Conservation (phyloP, 2,113 vertebrate species). For the Amblyopsis rosae region DNA sequence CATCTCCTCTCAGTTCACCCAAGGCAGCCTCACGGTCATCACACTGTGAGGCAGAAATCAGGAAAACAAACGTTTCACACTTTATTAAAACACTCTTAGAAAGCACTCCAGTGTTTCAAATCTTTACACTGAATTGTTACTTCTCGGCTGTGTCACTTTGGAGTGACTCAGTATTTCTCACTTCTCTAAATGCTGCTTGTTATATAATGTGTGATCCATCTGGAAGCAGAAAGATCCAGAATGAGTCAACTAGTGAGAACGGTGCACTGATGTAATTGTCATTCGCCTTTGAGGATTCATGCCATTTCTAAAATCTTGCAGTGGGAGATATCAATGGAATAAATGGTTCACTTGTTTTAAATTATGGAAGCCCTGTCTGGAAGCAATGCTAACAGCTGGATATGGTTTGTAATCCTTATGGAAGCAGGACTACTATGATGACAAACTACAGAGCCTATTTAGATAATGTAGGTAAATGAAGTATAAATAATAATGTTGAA, state of each 20-base stretch:
- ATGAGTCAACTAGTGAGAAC: constrained; percentile 44
- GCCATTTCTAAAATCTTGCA: constrained; percentile 18
- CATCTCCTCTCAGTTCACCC: background rate
- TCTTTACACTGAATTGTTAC: constrained; percentile 12
- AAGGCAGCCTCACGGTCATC: constrained; percentile 1
- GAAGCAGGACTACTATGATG: background rate
- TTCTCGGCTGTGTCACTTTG: constrained; percentile 17
- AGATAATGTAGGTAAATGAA: too few relatives aligned
- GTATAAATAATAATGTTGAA: too few relatives aligned
- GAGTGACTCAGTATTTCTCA: constrained; percentile 52
- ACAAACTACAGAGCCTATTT: background rate
- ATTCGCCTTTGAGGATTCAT: constrained; percentile 23
- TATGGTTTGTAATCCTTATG: constrained; percentile 22
- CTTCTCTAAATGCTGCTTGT: constrained; percentile 53
- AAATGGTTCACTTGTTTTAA: constrained; percentile 36
- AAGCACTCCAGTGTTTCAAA: constrained; percentile 9
- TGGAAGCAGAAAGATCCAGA: constrained; percentile 33
- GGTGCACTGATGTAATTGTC: background rate
- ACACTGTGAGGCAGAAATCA: constrained; percentile 23
- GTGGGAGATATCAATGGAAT: constrained; percentile 3
- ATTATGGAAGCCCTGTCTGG: constrained; percentile 18
- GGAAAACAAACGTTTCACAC: constrained; percentile 14
- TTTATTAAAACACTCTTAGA: constrained; percentile 29
- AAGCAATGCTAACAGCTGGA: constrained; percentile 4
- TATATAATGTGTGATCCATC: constrained; percentile 11